Percentiles rank a stretch among this genome's conserved stretches.
phyloP scores from a whole-genome alignment of 2,113 vertebrate genomes.

The Perccottus glenii region DNA sequence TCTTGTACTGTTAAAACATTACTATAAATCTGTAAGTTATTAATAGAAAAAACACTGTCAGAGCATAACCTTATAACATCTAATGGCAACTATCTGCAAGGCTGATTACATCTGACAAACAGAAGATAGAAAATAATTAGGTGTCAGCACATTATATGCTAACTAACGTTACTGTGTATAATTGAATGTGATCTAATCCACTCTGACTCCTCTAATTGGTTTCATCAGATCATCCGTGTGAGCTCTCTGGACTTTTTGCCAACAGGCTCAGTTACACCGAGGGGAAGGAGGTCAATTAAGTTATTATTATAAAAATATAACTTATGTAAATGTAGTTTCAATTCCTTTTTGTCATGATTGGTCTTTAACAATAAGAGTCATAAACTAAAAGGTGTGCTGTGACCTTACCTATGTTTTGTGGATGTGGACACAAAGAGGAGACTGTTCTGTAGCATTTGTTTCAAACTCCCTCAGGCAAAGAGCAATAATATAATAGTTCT shows the following conservation, averaged over 20 bases:
- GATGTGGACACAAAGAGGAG: not conserved
- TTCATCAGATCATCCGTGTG: conserved; percentile 38
- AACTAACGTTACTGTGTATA: conserved; percentile 27
- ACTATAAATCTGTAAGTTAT: not conserved
- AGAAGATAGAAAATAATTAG: conserved; percentile 36
- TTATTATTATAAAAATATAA: conserved; percentile 3
- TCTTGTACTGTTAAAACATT: too few relatives aligned
- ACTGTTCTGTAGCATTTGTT: not conserved
- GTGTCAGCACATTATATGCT: conserved; percentile 27
- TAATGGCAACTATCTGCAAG: not conserved
- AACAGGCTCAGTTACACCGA: conserved; percentile 27
- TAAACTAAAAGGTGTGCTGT: not conserved
- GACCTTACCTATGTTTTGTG: conserved; percentile 3
- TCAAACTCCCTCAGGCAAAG: conserved; percentile 7
- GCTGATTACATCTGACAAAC: conserved; percentile 18
- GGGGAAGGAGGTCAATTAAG: conserved; percentile 27
- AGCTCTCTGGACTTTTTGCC: conserved; percentile 48
- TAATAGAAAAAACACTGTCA: conserved; percentile 3
- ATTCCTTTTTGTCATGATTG: too few relatives aligned
- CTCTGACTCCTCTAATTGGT: conserved; percentile 66
- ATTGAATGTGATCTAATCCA: conserved; percentile 38
- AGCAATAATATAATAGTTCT: not conserved
- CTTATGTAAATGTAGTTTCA: conserved; percentile 9
- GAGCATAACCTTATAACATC: not conserved
- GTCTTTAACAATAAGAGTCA: too few relatives aligned